Evolutionary conservation across 2,797 vertebrate genomes (phyloP), one percentile per base, ranked within the genome.

Genomic region (Cossypha caffra): DNA sequence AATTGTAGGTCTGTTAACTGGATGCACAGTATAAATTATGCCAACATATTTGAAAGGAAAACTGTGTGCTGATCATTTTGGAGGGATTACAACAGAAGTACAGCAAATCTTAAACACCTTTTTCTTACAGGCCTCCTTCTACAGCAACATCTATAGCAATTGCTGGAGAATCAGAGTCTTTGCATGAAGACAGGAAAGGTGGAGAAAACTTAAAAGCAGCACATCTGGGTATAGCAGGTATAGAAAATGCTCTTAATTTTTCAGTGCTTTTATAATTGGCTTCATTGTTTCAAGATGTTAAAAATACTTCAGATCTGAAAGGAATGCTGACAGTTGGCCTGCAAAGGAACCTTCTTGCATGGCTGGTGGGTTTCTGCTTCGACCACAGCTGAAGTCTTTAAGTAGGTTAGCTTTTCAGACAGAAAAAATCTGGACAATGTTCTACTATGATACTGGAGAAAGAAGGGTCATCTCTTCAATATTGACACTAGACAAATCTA

Each of bases 171-270:
- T 97, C 98, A 37, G 99, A 99, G 79, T 98, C 98, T 83, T 97
- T 99, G 82, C 98, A 99, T 67, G 99, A 99, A 97, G 99, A 99
- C 81, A 98, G 99, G 87, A 99, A 98, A 92, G 99, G 99, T 48
- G 98, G 99, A 88, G 99, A 99, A 97, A 98, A 98, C 5, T 98
- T 99, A 89, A 98, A 98, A 97, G 97, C 91, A 50, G 96, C 97
- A 96, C 98, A 97, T 95, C 96, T 98, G 91, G 98, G 98, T 68
- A 96, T 98, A 87, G 96, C 98, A 97, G 98, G 99, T 99, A 98
- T 78, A 88, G 24, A 67, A 80, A 54, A 72, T 19, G 8, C 15
- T 91, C 21, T 37, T 59, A 31, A 37, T 24, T 85, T 72, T 64
- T 73, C 35, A 50, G 0, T 67, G 50, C 3, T 79, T 81, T 84